These are phyloP conservation scores for Plecturocebus donacophilus DNA, from an alignment of 2,113 vertebrate genomes.

Conservation along the genomic window DNA sequence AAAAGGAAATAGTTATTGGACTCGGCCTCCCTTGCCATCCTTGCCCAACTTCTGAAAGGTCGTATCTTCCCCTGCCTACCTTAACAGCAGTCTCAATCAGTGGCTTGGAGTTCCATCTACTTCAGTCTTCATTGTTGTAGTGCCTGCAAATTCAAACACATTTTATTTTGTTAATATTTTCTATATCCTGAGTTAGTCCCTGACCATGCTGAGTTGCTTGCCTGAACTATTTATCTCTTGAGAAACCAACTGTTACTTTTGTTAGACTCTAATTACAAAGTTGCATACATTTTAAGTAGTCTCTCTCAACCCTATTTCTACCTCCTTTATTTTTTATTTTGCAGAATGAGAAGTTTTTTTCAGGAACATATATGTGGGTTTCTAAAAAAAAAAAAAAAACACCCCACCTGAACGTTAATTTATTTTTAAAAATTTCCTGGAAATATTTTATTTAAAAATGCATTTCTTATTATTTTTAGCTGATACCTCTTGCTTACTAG, in stretches of 20 bases:
- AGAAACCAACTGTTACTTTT: neutral
- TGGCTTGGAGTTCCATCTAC: neutral
- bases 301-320: neutral
- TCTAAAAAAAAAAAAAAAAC: neutral
- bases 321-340: slow-evolving; percentile 3
- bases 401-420: neutral
- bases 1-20: neutral
- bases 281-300: neutral
- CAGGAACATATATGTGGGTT: neutral
- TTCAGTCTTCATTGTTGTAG: neutral
- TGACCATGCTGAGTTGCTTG: neutral
- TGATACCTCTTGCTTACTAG: neutral
- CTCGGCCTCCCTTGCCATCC: too few relatives aligned
- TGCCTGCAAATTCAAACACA: neutral
- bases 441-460: neutral
- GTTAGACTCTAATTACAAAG: neutral
- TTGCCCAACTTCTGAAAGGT: too few relatives aligned
- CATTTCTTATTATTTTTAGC: neutral
- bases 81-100: neutral
- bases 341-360: neutral
- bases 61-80: neutral
- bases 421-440: slow-evolving; percentile 17
- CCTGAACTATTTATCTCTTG: neutral
- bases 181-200: neutral
- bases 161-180: neutral